Evolutionary conservation across 2,113 vertebrate genomes (phyloP), one percentile per base, ranked within the genome.

Genomic region (Microtus montanus): DNA sequence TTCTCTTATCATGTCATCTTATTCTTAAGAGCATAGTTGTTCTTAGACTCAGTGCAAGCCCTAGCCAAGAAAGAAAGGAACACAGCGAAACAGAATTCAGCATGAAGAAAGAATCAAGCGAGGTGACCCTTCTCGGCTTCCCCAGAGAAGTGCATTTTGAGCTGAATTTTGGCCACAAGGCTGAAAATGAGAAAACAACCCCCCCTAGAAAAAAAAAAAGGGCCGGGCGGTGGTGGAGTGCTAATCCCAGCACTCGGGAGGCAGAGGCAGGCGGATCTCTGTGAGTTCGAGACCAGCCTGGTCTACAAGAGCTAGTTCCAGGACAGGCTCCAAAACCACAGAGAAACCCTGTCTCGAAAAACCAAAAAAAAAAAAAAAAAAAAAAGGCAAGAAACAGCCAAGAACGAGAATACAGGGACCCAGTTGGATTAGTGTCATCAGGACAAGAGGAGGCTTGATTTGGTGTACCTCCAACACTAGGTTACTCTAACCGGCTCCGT

Each of bases 161-260:
- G 33, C 38, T 79, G 41, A 58, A 66, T 94, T 95, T 85, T 84
- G 77, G 66, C 52, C 78, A 35, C 41, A 95, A 80, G 38, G 3
- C 28, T 52, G 20, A 87, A 3, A 79, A 70, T 74, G 28, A 92
- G 22, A 7, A 92, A 78, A 54, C 28, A 91, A 64, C 5, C 19
- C 38, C 38, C 41, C 63, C 15, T 52, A 87, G 54, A 0, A 52
- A 87, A 83, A 84, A 7, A 44, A 94, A 74, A n/a, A n/a, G n/a
- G n/a, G n/a, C n/a, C n/a, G n/a, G n/a, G n/a, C n/a, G n/a, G n/a
- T n/a, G n/a, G n/a, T n/a, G n/a, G n/a, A n/a, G n/a, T n/a, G n/a
- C n/a, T n/a, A n/a, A n/a, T n/a, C n/a, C n/a, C n/a, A n/a, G n/a
- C n/a, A n/a, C n/a, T n/a, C n/a, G n/a, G n/a, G n/a, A n/a, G n/a